Evolutionary conservation across 2,888 invertebrate species (phyloP).

Genomic region (Lepidochrysops patricia): DNA sequence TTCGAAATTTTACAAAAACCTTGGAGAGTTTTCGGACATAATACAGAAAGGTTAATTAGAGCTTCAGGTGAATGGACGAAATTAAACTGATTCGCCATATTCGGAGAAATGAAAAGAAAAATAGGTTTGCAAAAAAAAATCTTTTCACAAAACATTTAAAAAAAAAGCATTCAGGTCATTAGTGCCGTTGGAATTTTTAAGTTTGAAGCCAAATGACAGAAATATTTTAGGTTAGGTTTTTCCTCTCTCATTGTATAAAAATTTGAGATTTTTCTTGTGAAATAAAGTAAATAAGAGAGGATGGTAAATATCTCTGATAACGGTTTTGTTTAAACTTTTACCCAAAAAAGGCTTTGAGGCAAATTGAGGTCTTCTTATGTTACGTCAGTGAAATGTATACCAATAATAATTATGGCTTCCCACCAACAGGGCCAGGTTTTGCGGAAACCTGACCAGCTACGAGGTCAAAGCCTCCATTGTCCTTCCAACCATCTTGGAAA

Average conservation of each 20-base stretch:
- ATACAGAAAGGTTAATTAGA: neutral
- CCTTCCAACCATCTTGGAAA: too few species aligned
- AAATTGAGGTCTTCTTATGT: too few species aligned
- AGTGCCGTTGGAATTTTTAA: neutral
- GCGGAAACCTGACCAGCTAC: too few species aligned
- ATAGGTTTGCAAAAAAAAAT: neutral
- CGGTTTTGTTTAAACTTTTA: too few species aligned
- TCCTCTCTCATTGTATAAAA: neutral
- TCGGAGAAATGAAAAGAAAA: neutral
- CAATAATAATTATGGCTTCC: too few species aligned
- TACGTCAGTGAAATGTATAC: too few species aligned
- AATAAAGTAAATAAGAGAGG: too few species aligned
- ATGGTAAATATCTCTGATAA: too few species aligned
- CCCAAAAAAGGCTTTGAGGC: too few species aligned
- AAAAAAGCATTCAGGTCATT: neutral
- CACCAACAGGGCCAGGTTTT: too few species aligned
- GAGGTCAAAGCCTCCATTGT: too few species aligned
- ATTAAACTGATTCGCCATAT: constrained; percentile 6
- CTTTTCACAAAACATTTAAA: neutral
- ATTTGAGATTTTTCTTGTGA: neutral
- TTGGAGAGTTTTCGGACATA: neutral
- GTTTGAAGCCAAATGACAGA: neutral
- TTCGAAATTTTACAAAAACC: neutral
- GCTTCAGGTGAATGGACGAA: constrained; percentile 1
- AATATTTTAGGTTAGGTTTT: neutral